phyloP scores from a whole-genome alignment of 2,797 vertebrate genomes.

The Furcifer pardalis region DNA sequence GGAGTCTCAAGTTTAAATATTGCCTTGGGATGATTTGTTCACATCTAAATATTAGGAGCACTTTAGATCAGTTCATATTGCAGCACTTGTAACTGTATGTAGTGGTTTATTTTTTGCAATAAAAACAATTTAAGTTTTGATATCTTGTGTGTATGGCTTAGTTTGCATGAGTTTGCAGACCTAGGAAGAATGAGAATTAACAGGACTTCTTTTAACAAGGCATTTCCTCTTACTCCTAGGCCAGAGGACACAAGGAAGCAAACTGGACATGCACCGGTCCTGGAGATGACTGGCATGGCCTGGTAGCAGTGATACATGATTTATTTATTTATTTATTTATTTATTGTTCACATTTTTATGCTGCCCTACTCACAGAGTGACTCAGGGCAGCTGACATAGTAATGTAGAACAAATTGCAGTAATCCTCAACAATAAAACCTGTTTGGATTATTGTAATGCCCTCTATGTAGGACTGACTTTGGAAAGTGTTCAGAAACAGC shows the following conservation, averaged over 20 bases:
- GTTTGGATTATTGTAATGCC: too few relatives aligned
- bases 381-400: too few relatives aligned
- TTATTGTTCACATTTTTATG: too few relatives aligned
- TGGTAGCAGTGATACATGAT: too few relatives aligned
- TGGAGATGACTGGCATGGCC: too few relatives aligned
- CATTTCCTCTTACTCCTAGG: background rate
- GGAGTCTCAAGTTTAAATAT: constrained; percentile 12
- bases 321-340: too few relatives aligned
- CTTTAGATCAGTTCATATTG: background rate
- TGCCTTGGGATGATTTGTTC: background rate
- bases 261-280: background rate
- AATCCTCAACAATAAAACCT: too few relatives aligned
- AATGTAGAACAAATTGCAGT: too few relatives aligned
- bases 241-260: constrained; percentile 27
- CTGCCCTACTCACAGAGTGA: too few relatives aligned
- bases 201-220: constrained; percentile 2
- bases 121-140: constrained; percentile 4
- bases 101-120: background rate
- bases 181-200: background rate
- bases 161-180: background rate
- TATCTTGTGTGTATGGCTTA: background rate
- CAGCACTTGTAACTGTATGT: background rate
- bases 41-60: constrained; percentile 15
- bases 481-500: too few relatives aligned
- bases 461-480: too few relatives aligned